Conservation (phyloP, 35 echinoderm and acorn worm species). For the Ptychodera flava region DNA sequence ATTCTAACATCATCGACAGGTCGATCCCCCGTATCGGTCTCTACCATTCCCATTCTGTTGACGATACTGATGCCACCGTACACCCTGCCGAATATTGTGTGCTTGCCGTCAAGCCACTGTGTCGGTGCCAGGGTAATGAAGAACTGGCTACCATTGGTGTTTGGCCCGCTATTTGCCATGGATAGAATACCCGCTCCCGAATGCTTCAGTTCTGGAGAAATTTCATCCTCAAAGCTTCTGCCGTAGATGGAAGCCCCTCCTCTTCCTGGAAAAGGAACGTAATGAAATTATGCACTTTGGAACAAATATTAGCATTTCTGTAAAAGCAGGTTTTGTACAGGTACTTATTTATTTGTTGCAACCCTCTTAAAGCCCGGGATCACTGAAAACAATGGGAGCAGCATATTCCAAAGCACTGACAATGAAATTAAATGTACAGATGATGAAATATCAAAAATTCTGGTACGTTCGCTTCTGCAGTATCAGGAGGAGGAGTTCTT, state of each 20-base stretch:
- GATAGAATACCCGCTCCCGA: constrained; percentile 88
- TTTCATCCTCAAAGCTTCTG: constrained; percentile 77
- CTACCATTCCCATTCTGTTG: constrained; percentile 83
- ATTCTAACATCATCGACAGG: constrained; percentile 77
- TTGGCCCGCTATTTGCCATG: constrained; percentile 96
- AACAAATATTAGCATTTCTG: too few relatives aligned
- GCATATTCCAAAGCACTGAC: too few relatives aligned
- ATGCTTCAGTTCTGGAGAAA: constrained; percentile 72
- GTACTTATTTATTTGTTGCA: too few relatives aligned
- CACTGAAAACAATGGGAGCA: too few relatives aligned
- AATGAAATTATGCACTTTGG: not conserved
- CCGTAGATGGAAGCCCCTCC: constrained; percentile 91
- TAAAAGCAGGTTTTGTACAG: too few relatives aligned
- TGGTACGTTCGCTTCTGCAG: too few relatives aligned
- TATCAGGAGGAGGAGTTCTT: too few relatives aligned
- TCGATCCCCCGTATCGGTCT: constrained; percentile 75
- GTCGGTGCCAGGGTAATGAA: constrained; percentile 81
- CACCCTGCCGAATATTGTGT: constrained; percentile 77
- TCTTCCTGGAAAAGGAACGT: constrained; percentile 43
- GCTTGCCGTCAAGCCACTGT: constrained; percentile 88
- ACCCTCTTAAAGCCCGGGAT: too few relatives aligned
- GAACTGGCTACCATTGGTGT: constrained; percentile 96
- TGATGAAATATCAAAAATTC: too few relatives aligned
- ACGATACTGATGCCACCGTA: constrained; percentile 56
- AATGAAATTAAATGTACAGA: too few relatives aligned